Evolutionary conservation across 2,113 vertebrate species (phyloP).

Genomic region (Xyliphius kryptos): DNA sequence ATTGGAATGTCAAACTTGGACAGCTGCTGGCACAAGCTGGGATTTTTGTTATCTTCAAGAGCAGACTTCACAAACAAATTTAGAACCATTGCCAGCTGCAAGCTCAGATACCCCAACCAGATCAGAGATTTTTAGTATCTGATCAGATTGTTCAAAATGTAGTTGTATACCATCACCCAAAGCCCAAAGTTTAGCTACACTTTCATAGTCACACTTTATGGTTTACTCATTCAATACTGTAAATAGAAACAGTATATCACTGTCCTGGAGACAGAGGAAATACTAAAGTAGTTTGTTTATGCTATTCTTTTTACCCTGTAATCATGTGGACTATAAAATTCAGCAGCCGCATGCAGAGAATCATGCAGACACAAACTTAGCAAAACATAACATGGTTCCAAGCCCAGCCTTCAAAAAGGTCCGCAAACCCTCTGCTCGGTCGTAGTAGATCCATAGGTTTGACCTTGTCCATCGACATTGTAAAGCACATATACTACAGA

Average conservation of each 20-base stretch:
- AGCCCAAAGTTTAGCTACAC: too few relatives aligned
- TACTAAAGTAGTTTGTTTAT: neutral
- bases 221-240: neutral
- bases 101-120: neutral
- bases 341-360: neutral
- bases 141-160: too few relatives aligned
- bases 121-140: neutral
- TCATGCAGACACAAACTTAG: neutral
- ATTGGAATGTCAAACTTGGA: slow-evolving; percentile 30
- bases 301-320: neutral
- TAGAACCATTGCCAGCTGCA: slow-evolving; percentile 17
- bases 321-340: slow-evolving; percentile 11
- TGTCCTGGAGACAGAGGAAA: slow-evolving; percentile 4
- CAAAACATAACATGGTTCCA: neutral
- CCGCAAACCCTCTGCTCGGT: slow-evolving; percentile 1
- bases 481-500: too few relatives aligned
- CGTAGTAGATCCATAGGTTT: neutral
- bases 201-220: neutral
- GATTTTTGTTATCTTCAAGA: slow-evolving; percentile 24
- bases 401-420: neutral
- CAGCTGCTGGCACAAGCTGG: slow-evolving; percentile 33
- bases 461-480: too few relatives aligned
- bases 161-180: too few relatives aligned
- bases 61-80: slow-evolving; percentile 29
- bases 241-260: neutral